Evolutionary conservation across 2,113 vertebrate genomes (phyloP).

Genomic region (Beaufortia kweichowensis): DNA sequence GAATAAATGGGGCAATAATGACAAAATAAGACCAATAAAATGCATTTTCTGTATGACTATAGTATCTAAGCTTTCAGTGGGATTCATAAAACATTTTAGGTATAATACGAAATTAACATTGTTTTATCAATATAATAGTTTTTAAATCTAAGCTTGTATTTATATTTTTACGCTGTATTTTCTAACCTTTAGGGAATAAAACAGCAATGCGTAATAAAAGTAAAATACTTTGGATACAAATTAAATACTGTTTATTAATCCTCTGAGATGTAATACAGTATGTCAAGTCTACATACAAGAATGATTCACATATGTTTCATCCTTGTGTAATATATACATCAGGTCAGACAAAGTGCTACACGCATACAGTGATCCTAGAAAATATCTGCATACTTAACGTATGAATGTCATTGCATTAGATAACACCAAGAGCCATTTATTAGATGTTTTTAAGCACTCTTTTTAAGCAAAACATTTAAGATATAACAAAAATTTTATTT

Average conservation of each 20-base stretch:
- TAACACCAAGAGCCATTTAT: neutral
- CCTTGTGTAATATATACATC: neutral
- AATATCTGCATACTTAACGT: neutral
- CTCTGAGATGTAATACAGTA: neutral
- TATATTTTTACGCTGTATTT: neutral
- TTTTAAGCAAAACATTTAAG: too few relatives aligned
- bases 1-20: neutral
- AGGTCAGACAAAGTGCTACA: slow-evolving; percentile 8
- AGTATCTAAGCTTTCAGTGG: neutral
- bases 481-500: too few relatives aligned
- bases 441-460: neutral
- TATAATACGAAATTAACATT: neutral
- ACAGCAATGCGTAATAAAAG: neutral
- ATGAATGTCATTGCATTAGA: slow-evolving; percentile 1
- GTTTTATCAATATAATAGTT: neutral
- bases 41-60: neutral
- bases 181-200: neutral
- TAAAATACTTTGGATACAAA: slow-evolving; percentile 15
- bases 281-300: neutral
- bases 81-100: slow-evolving; percentile 5
- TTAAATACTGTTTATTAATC: neutral
- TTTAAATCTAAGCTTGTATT: neutral
- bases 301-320: too few relatives aligned
- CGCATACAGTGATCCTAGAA: slow-evolving; percentile 5
- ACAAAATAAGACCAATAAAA: neutral